Evolutionary conservation across 2,888 invertebrate species (phyloP).

Genomic region (Furcula furcula): DNA sequence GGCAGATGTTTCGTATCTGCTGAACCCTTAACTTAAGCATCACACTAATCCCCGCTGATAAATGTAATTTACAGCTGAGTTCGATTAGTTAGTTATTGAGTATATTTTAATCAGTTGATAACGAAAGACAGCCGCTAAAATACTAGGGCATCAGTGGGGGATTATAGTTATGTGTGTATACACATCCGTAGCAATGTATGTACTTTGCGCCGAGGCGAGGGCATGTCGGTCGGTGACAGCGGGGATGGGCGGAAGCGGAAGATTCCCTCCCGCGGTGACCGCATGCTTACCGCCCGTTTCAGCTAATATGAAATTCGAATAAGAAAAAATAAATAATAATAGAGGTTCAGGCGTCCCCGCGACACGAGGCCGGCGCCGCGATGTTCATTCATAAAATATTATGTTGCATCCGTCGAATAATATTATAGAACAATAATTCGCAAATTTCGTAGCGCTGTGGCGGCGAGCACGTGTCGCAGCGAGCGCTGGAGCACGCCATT

Average conservation of each 20-base stretch:
- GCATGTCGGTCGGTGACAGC: not conserved
- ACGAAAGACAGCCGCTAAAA: conserved; percentile 5
- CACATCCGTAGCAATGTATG: conserved; percentile 3
- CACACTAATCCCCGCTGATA: no score
- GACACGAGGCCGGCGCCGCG: not conserved
- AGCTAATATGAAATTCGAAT: conserved; percentile 22
- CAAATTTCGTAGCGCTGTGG: conserved; percentile 12
- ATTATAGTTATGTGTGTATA: no score
- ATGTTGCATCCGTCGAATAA: conserved; percentile 29
- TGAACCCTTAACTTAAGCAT: no score
- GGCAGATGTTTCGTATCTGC: no score
- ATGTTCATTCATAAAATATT: conserved; percentile 31
- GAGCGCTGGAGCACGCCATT: not conserved
- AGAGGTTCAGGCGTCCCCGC: not conserved
- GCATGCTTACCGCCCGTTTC: not conserved
- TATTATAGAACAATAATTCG: conserved; percentile 25
- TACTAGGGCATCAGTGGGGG: conserved; percentile 4
- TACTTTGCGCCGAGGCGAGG: not conserved
- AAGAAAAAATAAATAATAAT: conserved; percentile 12
- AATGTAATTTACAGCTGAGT: not conserved
- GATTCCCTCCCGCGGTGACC: conserved; percentile 6
- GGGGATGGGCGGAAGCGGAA: not conserved
- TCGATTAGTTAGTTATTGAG: conserved; percentile 9
- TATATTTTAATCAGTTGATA: conserved; percentile 14
- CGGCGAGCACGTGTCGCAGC: conserved; percentile 15